These are phyloP conservation scores for Eueremaeus valkanovi DNA, from an alignment of 2,888 invertebrate genomes.

Conservation along the genomic window DNA sequence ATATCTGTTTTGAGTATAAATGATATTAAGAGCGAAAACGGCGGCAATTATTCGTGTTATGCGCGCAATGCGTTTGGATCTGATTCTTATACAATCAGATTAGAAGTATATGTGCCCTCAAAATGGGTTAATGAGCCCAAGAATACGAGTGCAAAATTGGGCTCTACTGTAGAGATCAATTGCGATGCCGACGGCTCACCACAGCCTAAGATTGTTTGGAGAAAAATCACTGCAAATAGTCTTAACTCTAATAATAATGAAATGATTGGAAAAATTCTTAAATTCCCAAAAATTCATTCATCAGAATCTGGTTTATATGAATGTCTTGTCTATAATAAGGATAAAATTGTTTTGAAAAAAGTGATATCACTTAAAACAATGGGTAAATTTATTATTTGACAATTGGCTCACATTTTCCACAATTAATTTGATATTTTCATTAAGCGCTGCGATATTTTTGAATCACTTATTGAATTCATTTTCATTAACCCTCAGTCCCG, in stretches of 20 bases:
- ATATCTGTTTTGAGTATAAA: constrained; percentile 42
- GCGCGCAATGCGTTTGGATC: constrained; percentile 37
- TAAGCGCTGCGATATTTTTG: background rate
- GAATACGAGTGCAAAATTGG: constrained; percentile 1
- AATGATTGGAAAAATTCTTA: background rate
- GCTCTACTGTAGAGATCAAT: background rate
- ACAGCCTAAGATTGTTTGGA: constrained; percentile 2
- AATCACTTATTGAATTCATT: background rate
- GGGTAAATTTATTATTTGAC: constrained; percentile 6
- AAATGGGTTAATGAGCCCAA: background rate
- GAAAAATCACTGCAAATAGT: background rate
- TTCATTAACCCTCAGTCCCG: constrained; percentile 44
- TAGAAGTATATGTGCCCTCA: constrained; percentile 18
- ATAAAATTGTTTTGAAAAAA: background rate
- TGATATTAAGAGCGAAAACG: constrained; percentile 39
- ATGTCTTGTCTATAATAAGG: background rate
- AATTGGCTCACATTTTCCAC: background rate
- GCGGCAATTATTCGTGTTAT: constrained; percentile 46
- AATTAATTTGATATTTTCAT: background rate
- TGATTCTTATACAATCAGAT: constrained; percentile 20
- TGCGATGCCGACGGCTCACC: background rate
- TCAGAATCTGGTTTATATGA: background rate
- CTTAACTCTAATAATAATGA: background rate
- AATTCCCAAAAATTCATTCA: background rate
- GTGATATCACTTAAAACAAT: background rate